These are phyloP conservation scores for Sepiola atlantica DNA, from an alignment of 2,888 invertebrate species.

Conservation along the genomic window DNA sequence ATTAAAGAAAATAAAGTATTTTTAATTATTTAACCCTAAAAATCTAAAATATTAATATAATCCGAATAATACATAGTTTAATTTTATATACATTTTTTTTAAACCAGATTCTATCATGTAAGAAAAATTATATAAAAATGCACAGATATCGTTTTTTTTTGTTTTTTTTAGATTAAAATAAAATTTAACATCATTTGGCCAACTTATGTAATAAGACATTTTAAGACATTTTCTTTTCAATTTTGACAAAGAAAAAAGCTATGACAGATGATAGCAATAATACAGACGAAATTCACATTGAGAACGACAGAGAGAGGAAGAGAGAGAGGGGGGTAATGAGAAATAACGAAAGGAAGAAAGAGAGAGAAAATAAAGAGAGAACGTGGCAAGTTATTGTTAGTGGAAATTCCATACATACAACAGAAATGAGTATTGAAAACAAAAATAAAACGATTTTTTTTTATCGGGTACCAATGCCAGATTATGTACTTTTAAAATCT, in stretches of 20 bases:
- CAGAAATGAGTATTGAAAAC: background rate
- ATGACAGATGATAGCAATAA: background rate
- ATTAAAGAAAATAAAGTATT: no score
- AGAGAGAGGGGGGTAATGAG: background rate
- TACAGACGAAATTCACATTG: background rate
- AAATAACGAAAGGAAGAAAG: background rate
- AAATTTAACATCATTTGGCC: background rate
- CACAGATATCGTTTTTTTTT: background rate
- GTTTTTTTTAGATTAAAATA: no score
- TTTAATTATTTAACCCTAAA: no score
- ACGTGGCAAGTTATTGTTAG: background rate
- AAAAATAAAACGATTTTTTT: background rate
- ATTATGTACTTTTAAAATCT: background rate
- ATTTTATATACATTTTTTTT: no score
- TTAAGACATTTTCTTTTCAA: background rate
- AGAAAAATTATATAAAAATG: no score
- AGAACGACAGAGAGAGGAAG: background rate
- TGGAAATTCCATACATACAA: background rate
- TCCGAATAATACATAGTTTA: no score
- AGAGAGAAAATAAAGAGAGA: background rate
- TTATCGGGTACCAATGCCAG: constrained; percentile 32
- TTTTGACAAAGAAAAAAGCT: background rate
- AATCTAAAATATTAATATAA: no score
- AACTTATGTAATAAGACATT: background rate
- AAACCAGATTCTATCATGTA: no score